Conservation (phyloP, 2,797 vertebrate species). For the Aythya fuligula region DNA sequence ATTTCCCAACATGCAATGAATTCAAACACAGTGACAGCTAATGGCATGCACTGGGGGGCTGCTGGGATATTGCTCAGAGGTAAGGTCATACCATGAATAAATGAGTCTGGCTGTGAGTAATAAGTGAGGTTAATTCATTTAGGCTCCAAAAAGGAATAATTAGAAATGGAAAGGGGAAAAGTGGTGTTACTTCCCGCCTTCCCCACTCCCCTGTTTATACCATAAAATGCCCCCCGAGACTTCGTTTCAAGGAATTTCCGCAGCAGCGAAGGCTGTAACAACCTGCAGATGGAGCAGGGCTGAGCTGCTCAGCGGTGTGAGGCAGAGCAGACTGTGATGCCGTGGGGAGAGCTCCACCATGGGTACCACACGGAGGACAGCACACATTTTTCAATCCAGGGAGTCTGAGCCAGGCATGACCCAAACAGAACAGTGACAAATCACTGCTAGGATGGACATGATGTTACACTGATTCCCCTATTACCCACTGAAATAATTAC, state of each 20-base stretch:
- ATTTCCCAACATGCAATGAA: neutral
- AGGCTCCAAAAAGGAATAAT: neutral
- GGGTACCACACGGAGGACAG: rapidly evolving
- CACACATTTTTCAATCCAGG: no score
- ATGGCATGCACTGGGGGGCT: neutral
- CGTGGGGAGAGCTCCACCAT: rapidly evolving
- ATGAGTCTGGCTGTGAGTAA: neutral
- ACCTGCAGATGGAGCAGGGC: neutral
- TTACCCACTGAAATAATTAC: rapidly evolving
- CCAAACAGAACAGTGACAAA: neutral
- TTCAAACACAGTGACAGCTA: neutral
- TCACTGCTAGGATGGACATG: rapidly evolving
- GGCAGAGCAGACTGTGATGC: neutral
- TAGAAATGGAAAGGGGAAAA: neutral
- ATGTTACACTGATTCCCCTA: rapidly evolving
- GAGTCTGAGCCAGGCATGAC: neutral
- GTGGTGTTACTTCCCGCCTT: rapidly evolving
- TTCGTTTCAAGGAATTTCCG: neutral
- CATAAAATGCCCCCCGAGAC: neutral
- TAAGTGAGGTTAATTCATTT: neutral
- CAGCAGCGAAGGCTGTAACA: neutral
- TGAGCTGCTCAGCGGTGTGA: neutral
- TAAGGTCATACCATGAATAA: neutral
- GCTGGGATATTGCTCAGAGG: neutral
- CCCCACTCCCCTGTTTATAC: neutral